Conservation (phyloP, 1,140 invertebrate species). For the Listronotus bonariensis region DNA sequence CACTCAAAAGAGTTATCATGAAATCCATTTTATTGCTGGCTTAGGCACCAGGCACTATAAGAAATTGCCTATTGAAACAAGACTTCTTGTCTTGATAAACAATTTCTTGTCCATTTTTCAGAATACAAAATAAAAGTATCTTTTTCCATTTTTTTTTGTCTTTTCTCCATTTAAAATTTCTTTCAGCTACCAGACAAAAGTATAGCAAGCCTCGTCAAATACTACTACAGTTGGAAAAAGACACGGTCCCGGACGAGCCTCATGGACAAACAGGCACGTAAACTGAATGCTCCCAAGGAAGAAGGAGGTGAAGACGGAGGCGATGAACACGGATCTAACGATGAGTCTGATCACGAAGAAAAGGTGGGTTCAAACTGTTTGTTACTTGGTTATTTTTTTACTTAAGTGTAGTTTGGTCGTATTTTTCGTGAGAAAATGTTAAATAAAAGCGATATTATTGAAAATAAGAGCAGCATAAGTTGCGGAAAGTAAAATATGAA, state of each 20-base stretch:
- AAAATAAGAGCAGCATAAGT: no score
- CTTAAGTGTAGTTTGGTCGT: neutral
- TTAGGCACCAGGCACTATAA: no score
- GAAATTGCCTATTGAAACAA: no score
- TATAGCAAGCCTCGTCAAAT: conserved; percentile 94
- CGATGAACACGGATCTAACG: conserved; percentile 82
- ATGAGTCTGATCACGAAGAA: conserved; percentile 86
- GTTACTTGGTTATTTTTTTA: conserved; percentile 29
- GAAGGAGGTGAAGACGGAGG: conserved; percentile 65
- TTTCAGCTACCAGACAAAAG: conserved; percentile 92
- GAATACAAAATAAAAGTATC: no score
- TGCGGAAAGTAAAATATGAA: no score
- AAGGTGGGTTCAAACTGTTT: conserved; percentile 68
- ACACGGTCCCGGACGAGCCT: conserved; percentile 87
- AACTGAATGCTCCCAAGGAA: conserved; percentile 64
- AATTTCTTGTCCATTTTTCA: no score
- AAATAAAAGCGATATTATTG: no score
- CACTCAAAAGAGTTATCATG: no score
- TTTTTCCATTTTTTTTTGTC: no score
- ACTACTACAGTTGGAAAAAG: conserved; percentile 99
- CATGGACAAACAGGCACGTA: conserved; percentile 88
- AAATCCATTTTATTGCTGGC: no score
- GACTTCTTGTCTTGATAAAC: no score
- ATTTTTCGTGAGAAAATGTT: neutral
- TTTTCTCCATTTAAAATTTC: neutral